These are phyloP conservation scores for Ivindomyrus marchei DNA, from an alignment of 2,113 vertebrate species.

Conservation along the genomic window DNA sequence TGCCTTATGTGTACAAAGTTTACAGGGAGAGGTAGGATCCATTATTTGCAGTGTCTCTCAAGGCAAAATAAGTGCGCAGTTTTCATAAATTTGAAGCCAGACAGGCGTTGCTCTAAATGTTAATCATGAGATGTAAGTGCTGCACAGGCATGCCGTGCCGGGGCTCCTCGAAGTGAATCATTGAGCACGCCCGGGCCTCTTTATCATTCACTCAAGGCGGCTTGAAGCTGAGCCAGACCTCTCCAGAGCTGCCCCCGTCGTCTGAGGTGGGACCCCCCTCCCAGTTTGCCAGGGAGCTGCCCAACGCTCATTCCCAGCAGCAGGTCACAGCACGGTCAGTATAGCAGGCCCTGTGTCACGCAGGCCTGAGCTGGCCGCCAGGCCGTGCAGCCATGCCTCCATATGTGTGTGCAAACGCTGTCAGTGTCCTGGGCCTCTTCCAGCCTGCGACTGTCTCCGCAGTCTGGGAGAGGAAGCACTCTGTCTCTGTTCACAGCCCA, in stretches of 20 bases:
- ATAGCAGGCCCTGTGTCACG: neutral
- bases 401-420: neutral
- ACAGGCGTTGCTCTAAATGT: neutral
- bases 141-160: neutral
- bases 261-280: constrained; percentile 47
- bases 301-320: constrained; percentile 79
- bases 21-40: neutral
- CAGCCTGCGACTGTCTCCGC: neutral
- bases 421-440: neutral
- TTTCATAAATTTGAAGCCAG: neutral
- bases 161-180: neutral
- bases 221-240: constrained; percentile 82
- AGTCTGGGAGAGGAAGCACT: neutral
- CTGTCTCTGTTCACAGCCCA: constrained; percentile 31
- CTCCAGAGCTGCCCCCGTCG: constrained; percentile 74
- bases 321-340: constrained; percentile 71
- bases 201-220: constrained; percentile 42
- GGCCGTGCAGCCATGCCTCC: neutral
- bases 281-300: constrained; percentile 63
- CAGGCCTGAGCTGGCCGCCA: neutral
- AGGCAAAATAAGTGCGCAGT: neutral
- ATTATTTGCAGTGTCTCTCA: neutral
- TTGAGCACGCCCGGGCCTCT: neutral
- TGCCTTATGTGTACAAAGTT: neutral
- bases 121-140: neutral